Base-by-base conservation (phyloP, 2,888 invertebrate species). In the Hyalella azteca region DNA sequence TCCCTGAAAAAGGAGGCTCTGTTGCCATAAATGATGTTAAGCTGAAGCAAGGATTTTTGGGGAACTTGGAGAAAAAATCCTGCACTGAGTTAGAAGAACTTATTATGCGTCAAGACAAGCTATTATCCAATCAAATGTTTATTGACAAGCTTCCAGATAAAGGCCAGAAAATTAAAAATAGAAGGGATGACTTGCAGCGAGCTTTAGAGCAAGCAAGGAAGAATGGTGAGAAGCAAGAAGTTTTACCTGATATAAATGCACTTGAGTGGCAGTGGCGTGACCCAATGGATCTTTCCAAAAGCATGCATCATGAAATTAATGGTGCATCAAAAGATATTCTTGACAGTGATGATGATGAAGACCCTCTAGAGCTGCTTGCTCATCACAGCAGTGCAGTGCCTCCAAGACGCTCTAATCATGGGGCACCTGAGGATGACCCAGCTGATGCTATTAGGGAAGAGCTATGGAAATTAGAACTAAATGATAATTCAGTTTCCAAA, bases 11-110 rank as follows among this genome's bases (percentile, higher is more conserved):
- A 26, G 82, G 82, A 11, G 82, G 79, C n/a, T 78, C 79, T 15
- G 79, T 82, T 3, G 45, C 36, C 4, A 82, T 82, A 11, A 66
- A 54, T 13, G 82, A 82, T 76, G 73, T 78, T 7, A 82, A 79
- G 50, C 50, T 82, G 48, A 82, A 78, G 50, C 78, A 82, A 41
- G 82, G 82, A 0, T 77, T 80, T 32, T n/a, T 82, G 11, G 82
- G 82, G 1, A 66, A 82, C 45, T 76, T 80, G 22, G 59, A 29
- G 5, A 80, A 79, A 41, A 80, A 80, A 40, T 45, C 77, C 2
- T 13, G 60, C 22, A 26, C 59, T 11, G 78, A 82, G 36, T 22
- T 82, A 32, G 77, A 82, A 50, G 82, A 82, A 54, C 32, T 80
- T 9, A 49, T 80, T 15, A 22, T 41, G 5, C 39, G 82, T 9